Percentiles rank a stretch among this genome's conserved stretches.
phyloP scores from a whole-genome alignment of 2,888 invertebrate species.

The Trichacis sp. region DNA sequence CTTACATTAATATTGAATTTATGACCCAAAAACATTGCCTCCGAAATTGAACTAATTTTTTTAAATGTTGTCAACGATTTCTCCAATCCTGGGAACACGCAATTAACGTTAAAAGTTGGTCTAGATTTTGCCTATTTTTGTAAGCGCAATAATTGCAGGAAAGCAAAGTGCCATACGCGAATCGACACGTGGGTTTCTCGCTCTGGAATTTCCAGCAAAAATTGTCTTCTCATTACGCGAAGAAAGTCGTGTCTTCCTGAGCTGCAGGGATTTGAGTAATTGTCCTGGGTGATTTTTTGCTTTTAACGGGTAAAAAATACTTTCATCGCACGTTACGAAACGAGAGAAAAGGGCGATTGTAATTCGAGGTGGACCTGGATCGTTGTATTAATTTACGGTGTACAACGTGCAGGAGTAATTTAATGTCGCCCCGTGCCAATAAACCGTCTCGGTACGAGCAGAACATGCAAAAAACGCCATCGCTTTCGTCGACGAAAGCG shows the following conservation, averaged over 20 bases:
- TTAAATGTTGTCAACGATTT: too few relatives aligned
- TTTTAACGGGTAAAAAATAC: too few relatives aligned
- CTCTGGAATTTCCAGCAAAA: neutral
- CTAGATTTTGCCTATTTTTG: neutral
- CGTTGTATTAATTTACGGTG: conserved; percentile 49
- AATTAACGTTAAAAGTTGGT: conserved; percentile 33
- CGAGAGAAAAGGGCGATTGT: neutral
- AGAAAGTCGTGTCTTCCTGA: neutral
- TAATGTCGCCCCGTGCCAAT: conserved; percentile 45
- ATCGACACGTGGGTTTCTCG: neutral
- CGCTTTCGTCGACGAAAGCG: conserved; percentile 12
- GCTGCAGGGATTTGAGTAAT: too few relatives aligned
- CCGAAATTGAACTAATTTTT: too few relatives aligned
- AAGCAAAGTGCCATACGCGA: neutral
- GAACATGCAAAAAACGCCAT: neutral
- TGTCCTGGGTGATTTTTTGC: too few relatives aligned
- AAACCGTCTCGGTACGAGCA: conserved; percentile 41
- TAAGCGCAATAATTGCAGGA: neutral
- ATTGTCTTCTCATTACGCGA: too few relatives aligned
- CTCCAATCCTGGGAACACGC: conserved; percentile 28
- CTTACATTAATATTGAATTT: too few relatives aligned
- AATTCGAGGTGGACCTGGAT: conserved; percentile 8
- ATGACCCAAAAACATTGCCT: too few relatives aligned
- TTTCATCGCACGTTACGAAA: neutral
- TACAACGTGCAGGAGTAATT: conserved; percentile 42